phyloP scores from a whole-genome alignment of 1,140 invertebrate genomes.

The Pseudomyrmex cubaensis region DNA sequence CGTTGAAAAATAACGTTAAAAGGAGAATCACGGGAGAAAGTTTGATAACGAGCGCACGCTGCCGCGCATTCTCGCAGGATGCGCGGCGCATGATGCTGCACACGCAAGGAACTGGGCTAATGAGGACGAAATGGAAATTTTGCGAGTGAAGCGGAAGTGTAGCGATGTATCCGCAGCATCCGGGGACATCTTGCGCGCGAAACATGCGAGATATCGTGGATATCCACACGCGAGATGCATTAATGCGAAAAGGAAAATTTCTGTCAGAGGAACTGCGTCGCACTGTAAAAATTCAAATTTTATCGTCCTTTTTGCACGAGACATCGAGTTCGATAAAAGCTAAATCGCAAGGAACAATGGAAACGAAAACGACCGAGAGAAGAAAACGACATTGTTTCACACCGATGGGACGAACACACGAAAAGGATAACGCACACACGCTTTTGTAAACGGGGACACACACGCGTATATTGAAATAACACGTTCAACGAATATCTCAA shows the following conservation, averaged over 20 bases:
- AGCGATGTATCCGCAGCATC: not conserved
- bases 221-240: not conserved
- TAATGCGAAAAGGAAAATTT: slow-evolving; percentile 26
- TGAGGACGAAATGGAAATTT: not conserved
- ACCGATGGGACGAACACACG: not conserved
- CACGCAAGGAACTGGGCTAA: not conserved
- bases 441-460: not conserved
- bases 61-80: not conserved
- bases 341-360: not conserved
- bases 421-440: not conserved
- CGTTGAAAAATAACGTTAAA: slow-evolving; percentile 11
- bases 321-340: not conserved
- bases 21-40: not conserved
- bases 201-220: not conserved
- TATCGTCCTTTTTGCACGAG: not conserved
- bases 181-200: not conserved
- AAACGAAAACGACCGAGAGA: not conserved
- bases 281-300: slow-evolving; percentile 8
- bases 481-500: slow-evolving; percentile 5
- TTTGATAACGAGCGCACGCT: not conserved
- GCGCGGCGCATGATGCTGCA: not conserved
- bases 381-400: not conserved
- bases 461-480: not conserved
- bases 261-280: not conserved
- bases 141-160: not conserved